phyloP scores from a whole-genome alignment of 2,113 vertebrate genomes.

The Prionailurus bengalensis region DNA sequence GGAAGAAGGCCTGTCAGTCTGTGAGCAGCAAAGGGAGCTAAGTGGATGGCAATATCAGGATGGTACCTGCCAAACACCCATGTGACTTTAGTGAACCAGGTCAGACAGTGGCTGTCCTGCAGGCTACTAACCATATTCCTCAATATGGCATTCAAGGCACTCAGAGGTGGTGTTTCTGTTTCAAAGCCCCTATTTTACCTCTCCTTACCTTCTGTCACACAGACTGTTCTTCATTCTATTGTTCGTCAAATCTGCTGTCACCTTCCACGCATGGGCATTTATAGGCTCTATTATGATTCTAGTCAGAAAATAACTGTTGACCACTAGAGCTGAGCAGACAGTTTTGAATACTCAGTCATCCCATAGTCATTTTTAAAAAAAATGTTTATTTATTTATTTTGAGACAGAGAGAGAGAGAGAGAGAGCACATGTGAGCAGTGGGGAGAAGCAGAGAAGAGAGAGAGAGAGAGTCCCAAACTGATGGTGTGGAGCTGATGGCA shows the following conservation, averaged over 20 bases:
- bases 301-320: constrained; percentile 33
- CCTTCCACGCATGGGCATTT: constrained; percentile 18
- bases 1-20: background rate
- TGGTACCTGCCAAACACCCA: background rate
- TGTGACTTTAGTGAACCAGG: background rate
- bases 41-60: background rate
- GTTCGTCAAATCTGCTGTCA: constrained; percentile 40
- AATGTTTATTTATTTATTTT: too few species aligned
- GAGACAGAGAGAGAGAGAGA: too few species aligned
- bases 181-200: background rate
- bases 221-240: constrained; percentile 3
- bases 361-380: background rate
- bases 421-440: too few species aligned
- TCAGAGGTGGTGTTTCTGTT: constrained; percentile 2
- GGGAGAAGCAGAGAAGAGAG: too few species aligned
- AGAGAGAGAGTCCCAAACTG: too few species aligned
- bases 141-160: background rate
- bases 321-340: background rate
- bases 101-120: background rate
- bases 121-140: constrained; percentile 31
- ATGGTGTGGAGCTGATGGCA: too few species aligned
- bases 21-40: background rate
- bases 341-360: constrained; percentile 3
- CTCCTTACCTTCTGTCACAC: background rate
- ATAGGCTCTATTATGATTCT: constrained; percentile 25